Base-by-base conservation (phyloP, 2,888 invertebrate genomes). In the Metellina segmentata region DNA sequence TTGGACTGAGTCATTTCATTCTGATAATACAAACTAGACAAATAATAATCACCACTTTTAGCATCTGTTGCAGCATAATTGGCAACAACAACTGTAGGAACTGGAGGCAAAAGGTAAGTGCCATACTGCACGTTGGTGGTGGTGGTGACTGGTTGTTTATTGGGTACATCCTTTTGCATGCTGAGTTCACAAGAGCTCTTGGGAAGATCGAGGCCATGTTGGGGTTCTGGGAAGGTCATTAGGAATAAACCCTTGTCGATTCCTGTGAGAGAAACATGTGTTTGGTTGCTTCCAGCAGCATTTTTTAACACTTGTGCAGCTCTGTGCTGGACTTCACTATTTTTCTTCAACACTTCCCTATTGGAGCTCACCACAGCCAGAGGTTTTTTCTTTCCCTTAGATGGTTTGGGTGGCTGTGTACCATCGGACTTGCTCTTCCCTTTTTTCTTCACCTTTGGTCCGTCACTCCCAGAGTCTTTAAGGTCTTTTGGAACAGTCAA, bases 31-130 rank as follows among this genome's bases (percentile, higher is more conserved):
- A 83, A 61, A 78, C 79, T 82, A 11, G 87, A 87, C 69, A 91
- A 79, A 61, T 78, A 48, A 70, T 69, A 91, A 34, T 83, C 82
- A 4, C 83, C 78, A 19, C 34, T 87, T 11, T 82, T 61, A 9
- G 74, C 49, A 72, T 90, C 79, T 48, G 78, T 48, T 8, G 77
- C 51, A 49, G 82, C 77, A 79, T 91, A 91, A 72, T 91, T 91
- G 34, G 87, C 77, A 49, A 91, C 87, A 49, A 91, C 78, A 13
- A 91, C 87, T 34, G 87, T 83, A 52, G 91, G 87, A n/a, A 83
- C 20, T 19, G 87, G 77, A 34, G 91, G 79, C 20, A 91, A 61
- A 13, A 61, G 19, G 51, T 88, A 87, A 13, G 61, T 88, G 0
- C 78, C 83, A 72, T 74, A 74, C 49, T 87, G 75, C 16, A 72